Conservation (phyloP, 2,797 vertebrate genomes). For the Uromys caudimaculatus region DNA sequence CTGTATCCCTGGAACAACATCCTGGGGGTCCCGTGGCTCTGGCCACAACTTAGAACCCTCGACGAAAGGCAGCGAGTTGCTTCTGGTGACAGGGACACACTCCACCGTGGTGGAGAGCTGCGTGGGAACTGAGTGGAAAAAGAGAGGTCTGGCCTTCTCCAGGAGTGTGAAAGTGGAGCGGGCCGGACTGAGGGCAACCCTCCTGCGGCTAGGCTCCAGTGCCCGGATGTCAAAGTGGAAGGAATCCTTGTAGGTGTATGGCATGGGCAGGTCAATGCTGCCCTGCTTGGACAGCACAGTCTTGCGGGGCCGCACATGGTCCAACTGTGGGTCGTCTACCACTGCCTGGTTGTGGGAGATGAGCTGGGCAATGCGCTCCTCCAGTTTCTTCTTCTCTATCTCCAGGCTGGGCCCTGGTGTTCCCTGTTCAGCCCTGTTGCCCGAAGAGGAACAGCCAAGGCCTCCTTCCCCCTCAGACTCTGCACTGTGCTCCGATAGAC, state of each 20-base stretch:
- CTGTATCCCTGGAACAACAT: conserved; percentile 80
- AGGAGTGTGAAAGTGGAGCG: conserved; percentile 84
- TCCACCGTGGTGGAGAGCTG: conserved; percentile 90
- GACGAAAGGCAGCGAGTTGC: conserved; percentile 94
- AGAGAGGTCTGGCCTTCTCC: conserved; percentile 87
- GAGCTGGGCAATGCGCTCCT: conserved; percentile 95
- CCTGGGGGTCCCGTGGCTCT: conserved; percentile 83
- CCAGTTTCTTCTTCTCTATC: conserved; percentile 92
- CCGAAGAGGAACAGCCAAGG: conserved; percentile 80
- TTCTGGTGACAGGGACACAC: conserved; percentile 92
- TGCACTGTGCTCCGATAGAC: conserved; percentile 88
- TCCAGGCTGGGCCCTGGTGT: conserved; percentile 81
- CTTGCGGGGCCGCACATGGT: conserved; percentile 95
- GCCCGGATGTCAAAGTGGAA: conserved; percentile 97
- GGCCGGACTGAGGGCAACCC: conserved; percentile 81
- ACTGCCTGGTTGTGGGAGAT: conserved; percentile 97
- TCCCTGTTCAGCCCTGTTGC: conserved; percentile 54
- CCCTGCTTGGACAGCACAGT: conserved; percentile 96
- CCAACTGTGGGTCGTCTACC: conserved; percentile 94
- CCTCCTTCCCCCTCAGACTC: conserved; percentile 89
- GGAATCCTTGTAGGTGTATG: conserved; percentile 97
- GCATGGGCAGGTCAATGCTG: conserved; percentile 97
- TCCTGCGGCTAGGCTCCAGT: conserved; percentile 86
- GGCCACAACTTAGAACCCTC: conserved; percentile 83
- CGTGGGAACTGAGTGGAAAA: conserved; percentile 94